Evolutionary conservation across 64 coral and sea anemone species (phyloP).

Genomic region (Pocillopora damicornis): DNA sequence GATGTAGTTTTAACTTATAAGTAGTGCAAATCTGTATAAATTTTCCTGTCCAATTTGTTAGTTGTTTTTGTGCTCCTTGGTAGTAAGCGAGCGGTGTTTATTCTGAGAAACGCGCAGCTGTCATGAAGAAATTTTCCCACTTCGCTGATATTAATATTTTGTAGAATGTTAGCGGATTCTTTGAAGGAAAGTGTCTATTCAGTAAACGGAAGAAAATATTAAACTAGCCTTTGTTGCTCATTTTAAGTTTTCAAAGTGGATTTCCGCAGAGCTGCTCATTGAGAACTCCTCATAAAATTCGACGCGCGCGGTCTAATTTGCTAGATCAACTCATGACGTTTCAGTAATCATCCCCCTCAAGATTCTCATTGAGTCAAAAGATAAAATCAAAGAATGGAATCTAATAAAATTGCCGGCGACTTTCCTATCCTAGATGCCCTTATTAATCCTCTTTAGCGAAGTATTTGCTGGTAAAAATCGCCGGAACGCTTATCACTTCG

Average conservation of each 20-base stretch:
- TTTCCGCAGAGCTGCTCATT: slow-evolving; percentile 29
- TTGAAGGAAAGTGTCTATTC: slow-evolving; percentile 65
- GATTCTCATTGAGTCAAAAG: slow-evolving; percentile 47
- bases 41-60: slow-evolving; percentile 71
- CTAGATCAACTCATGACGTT: slow-evolving; percentile 41
- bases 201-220: slow-evolving; percentile 74
- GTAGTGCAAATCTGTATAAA: slow-evolving; percentile 77
- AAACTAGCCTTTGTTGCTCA: slow-evolving; percentile 75
- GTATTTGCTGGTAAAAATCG: slow-evolving; percentile 17
- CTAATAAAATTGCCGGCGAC: slow-evolving; percentile 40
- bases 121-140: slow-evolving; percentile 43
- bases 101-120: slow-evolving; percentile 69
- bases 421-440: slow-evolving; percentile 21
- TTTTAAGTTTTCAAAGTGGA: slow-evolving; percentile 77
- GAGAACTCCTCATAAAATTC: slow-evolving; percentile 40
- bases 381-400: slow-evolving; percentile 58
- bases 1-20: slow-evolving; percentile 36
- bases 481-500: slow-evolving; percentile 6
- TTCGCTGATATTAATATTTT: slow-evolving; percentile 67
- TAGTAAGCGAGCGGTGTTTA: slow-evolving; percentile 35
- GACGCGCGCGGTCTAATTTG: slow-evolving; percentile 34
- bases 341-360: slow-evolving; percentile 40
- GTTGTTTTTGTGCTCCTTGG: slow-evolving; percentile 65
- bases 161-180: slow-evolving; percentile 75
- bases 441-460: slow-evolving; percentile 11